Evolutionary conservation across 2,113 vertebrate species (phyloP).

Genomic region (Sisor rabdophorus): DNA sequence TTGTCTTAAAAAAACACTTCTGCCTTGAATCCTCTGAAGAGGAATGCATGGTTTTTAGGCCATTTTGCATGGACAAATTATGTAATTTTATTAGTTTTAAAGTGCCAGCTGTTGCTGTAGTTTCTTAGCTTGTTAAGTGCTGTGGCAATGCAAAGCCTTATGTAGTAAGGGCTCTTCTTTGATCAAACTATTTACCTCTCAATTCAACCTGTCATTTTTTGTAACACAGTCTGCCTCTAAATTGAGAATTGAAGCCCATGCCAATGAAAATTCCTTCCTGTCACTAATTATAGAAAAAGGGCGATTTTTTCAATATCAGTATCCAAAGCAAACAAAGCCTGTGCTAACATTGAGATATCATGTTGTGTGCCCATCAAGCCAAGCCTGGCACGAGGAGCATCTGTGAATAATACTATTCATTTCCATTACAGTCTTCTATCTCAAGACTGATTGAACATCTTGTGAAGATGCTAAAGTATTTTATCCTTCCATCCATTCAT

Average conservation of each 20-base stretch:
- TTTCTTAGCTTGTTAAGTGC: slow-evolving; percentile 55
- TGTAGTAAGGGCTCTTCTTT: slow-evolving; percentile 42
- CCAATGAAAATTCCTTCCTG: slow-evolving; percentile 64
- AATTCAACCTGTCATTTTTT: slow-evolving; percentile 20
- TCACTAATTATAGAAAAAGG: slow-evolving; percentile 66
- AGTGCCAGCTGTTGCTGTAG: neutral
- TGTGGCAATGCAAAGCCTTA: slow-evolving; percentile 52
- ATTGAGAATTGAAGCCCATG: slow-evolving; percentile 35
- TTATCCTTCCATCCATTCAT: too few relatives aligned
- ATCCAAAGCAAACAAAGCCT: slow-evolving; percentile 71
- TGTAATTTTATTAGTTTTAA: slow-evolving; percentile 35
- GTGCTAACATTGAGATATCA: slow-evolving; percentile 63
- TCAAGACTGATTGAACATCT: neutral
- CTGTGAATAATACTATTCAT: slow-evolving; percentile 17
- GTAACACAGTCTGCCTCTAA: slow-evolving; percentile 40
- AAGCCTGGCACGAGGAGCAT: slow-evolving; percentile 49
- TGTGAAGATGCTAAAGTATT: too few relatives aligned
- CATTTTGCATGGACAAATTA: slow-evolving; percentile 40
- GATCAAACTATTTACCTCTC: neutral
- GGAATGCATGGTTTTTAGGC: slow-evolving; percentile 35
- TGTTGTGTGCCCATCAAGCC: slow-evolving; percentile 54
- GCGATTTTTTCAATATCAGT: slow-evolving; percentile 60
- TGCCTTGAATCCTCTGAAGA: slow-evolving; percentile 23
- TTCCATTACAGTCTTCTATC: slow-evolving; percentile 10
- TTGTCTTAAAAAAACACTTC: slow-evolving; percentile 42